Base-by-base conservation (phyloP, 1,140 invertebrate genomes). In the Lordiphosa stackelbergi region DNA sequence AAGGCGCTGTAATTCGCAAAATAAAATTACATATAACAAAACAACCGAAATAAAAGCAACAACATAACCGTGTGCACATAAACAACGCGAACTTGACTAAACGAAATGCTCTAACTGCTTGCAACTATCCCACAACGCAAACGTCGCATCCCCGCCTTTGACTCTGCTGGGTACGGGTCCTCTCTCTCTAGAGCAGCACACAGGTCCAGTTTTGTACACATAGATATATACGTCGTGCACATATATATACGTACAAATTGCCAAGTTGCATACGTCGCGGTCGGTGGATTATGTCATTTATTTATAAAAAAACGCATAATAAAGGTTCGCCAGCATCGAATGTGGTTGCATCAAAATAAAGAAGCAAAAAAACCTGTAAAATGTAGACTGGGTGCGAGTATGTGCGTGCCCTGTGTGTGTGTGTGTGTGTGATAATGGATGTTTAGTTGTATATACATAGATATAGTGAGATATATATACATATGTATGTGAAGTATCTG, bases 221-320 rank as follows among this genome's bases (percentile, higher is more conserved):
- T 53, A 38, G 43, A 35, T 49, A 57, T 64, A 42, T 52, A 49
- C 45, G 16, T 36, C 45, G 16, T 36, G 22, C 19, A 24, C 36
- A 28, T 52, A 48, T 46, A 41, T 41, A 19, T 56, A 45, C 38
- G 35, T 52, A 46, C 4, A 12, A 10, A 72, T 65, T 69, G 66
- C 66, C 28, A 69, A 72, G 47, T 69, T 72, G 66, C 66, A 72
- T 72, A 72, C 72, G 68, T 63, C 54, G 68, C 77, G 72, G 66
- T 60, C 72, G 68, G 66, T 62, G 73, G 73, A 83, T 84, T 83
- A 83, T 83, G 77, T 83, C 79, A 84, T 85, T 84, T 83, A 70
- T 78, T 83, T 85, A 84, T 66, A 71, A 77, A 62, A 64, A 74
- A 77, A 58, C 56, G 54, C 55, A 58, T 62, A 31, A 8, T 31